Evolutionary conservation across 2,113 vertebrate species (phyloP), one percentile per base, ranked within the genome.

Genomic region (Dolichotis patagonum): DNA sequence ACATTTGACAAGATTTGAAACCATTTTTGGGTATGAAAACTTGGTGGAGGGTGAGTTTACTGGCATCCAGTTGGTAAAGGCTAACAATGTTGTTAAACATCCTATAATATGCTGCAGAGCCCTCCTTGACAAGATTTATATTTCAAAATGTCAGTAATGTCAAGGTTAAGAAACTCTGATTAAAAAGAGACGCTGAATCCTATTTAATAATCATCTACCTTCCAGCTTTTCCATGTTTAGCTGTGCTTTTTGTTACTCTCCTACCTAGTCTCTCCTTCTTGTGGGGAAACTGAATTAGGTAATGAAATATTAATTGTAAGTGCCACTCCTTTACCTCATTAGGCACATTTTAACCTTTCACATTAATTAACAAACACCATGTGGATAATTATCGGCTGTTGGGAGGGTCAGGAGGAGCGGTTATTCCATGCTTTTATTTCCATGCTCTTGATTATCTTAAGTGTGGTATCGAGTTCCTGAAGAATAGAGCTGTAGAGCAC

Each of bases 331-430:
- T 30, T 41, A 77, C 3, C 63, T 88, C 88, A 71, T 87, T 73
- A 90, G 71, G 65, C 17, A 24, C 19, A 46, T 92, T 96, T 90
- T 94, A 94, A 91, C 65, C 56, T 94, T 94, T 94, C 52, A 88
- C 49, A 20, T 96, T 88, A 87, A 93, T 91, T 52, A 82, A 46
- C n/a, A 97, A 86, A 43, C 24, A 67, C 80, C 52, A 26, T 14
- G 46, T 56, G 54, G 88, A 46, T 81, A 54, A 71, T 41, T 86
- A 89, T 90, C 60, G 90, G 49, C 49, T 60, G 20, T 38, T 92
- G 46, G 52, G 73, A 92, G 69, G 54, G 4, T 54, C 54, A 54
- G 54, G 14, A 46, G 14, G 62, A 90, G 35, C 52, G 67, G 54
- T 67, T 84, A 49, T 58, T 92, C 63, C 73, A 1, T 49, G 38